These are phyloP conservation scores for Cacoxenus indagator DNA, from an alignment of 2,888 invertebrate genomes.

Conservation along the genomic window DNA sequence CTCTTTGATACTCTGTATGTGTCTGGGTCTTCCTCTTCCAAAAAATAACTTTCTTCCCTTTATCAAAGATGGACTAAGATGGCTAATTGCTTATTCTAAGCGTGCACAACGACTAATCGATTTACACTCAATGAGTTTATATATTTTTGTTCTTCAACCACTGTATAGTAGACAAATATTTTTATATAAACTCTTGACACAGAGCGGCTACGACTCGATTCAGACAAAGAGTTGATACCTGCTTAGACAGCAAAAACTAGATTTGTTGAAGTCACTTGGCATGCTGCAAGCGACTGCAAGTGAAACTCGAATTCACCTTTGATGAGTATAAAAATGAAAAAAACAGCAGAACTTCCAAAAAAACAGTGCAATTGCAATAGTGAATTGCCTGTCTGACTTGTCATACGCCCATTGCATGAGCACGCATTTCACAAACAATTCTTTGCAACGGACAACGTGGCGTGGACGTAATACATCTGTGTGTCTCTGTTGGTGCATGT, in stretches of 20 bases:
- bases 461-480: background rate
- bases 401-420: conserved; percentile 37
- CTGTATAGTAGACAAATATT: background rate
- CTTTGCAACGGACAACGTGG: conserved; percentile 7
- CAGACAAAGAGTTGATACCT: background rate
- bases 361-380: conserved; percentile 36
- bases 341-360: background rate
- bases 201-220: background rate
- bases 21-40: too few relatives aligned
- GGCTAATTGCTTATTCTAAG: too few relatives aligned
- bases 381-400: conserved; percentile 57
- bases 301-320: background rate
- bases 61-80: too few relatives aligned
- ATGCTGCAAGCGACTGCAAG: background rate
- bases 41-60: too few relatives aligned
- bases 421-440: conserved; percentile 36
- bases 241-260: conserved; percentile 11
- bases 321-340: background rate
- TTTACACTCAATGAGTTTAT: too few relatives aligned
- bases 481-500: background rate
- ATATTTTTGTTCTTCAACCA: background rate
- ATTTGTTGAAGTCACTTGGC: conserved; percentile 10
- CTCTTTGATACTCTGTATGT: too few relatives aligned
- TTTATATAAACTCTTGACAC: background rate
- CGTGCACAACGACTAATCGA: too few relatives aligned